Base-by-base conservation (phyloP, 2,797 vertebrate genomes). In the Rhynchotus rufescens region DNA sequence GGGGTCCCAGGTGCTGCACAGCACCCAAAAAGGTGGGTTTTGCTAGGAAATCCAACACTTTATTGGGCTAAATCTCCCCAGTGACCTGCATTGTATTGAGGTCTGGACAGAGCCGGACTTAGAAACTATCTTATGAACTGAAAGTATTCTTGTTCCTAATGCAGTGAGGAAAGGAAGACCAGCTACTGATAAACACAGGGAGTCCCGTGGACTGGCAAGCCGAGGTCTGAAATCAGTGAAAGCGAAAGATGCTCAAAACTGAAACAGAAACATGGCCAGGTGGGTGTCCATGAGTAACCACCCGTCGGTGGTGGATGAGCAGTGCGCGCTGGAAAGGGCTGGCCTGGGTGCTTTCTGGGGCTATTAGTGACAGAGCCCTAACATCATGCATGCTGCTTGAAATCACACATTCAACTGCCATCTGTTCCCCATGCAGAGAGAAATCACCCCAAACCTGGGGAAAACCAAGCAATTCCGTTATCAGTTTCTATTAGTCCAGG, bases 261-360 rank as follows among this genome's bases (percentile, higher is more conserved):
- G n/a, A 64, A 54, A 54, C 1, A 21, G 76, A 45, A 82, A 30
- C 1, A 4, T 10, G 69, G 34, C 25, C 12, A 9, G 47, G 20
- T 4, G 6, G 61, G 80, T 30, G 21, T 23, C 51, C 8, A 7
- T 38, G 44, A 34, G 40, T 13, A n/a, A 34, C 60, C 1, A 1
- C 49, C 38, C 19, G 0, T 56, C 3, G 25, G 51, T n/a, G 22
- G 32, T 3, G 0, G 1, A 13, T 5, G 45, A 0, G 61, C 57
- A 30, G n/a, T 45, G 71, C 38, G 10, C 38, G 12, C 17, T 49
- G 69, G 77, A 4, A 40, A 51, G 2, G 73, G 34, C 26, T 34
- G 2, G 1, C 1, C 13, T 8, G 59, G 28, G 9, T 59, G 26
- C 25, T 3, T 36, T 64, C 34, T 14, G 56, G 59, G 25, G 66